These are phyloP conservation scores for Platycercus adscitus DNA, from an alignment of 2,113 vertebrate species.

Conservation along the genomic window DNA sequence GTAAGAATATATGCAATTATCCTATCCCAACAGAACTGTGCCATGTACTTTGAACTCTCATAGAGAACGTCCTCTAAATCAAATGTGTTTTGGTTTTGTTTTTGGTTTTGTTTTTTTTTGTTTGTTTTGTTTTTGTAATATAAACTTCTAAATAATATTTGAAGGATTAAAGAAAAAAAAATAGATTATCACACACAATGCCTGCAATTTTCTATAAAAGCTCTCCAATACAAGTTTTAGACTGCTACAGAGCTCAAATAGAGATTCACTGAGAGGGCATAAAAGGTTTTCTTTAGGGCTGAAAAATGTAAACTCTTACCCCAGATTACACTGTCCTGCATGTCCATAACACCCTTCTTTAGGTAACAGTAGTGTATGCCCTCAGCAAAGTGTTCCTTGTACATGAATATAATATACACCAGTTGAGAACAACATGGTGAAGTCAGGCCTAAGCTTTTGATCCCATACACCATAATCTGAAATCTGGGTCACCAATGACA, in stretches of 20 bases:
- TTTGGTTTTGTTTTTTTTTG: too few relatives aligned
- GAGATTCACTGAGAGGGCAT: background rate
- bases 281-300: background rate
- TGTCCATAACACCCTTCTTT: background rate
- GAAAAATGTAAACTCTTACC: background rate
- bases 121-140: background rate
- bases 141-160: background rate
- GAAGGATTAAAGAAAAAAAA: background rate
- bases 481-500: background rate
- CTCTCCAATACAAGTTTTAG: background rate
- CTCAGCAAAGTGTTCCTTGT: background rate
- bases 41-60: background rate
- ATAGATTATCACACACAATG: background rate
- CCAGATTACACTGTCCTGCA: background rate
- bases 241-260: background rate
- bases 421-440: background rate
- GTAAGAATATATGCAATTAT: background rate
- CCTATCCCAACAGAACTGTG: background rate
- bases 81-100: background rate
- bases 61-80: background rate
- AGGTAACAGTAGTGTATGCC: background rate
- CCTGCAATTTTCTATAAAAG: background rate
- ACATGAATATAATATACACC: fast-evolving
- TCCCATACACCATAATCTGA: background rate
- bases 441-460: background rate